Evolutionary conservation across 2,797 vertebrate species (phyloP), one percentile per base, ranked within the genome.

Genomic region (Catostomus latipinnis): DNA sequence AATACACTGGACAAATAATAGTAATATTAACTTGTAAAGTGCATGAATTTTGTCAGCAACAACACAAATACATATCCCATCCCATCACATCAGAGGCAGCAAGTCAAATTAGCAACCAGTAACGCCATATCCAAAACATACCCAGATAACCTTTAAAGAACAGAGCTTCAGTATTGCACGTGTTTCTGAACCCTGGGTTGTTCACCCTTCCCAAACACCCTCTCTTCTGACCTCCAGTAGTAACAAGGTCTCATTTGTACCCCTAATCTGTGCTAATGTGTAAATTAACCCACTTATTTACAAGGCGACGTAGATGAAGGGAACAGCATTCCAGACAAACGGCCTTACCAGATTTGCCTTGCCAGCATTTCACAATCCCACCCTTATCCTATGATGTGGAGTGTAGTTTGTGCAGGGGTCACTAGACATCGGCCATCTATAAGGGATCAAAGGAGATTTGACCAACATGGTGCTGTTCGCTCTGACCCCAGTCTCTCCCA

Each of bases 241-340:
- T 71, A 63, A 67, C 76, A 86, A 81, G 82, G 78, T 81, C 84
- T 83, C 79, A 82, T 81, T 83, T 86, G 85, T 85, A 67, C 57
- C 71, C 57, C 49, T 81, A 79, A 81, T 83, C 79, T 70, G 74
- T 71, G 68, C 73, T 83, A 74, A 85, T 80, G 72, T 80, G 58
- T 34, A 79, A 75, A 0, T 62, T 74, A 82, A 62, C 63, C 56
- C 43, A 49, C n/a, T 70, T 52, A 18, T 79, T 66, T 71, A 46
- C 34, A 60, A 11, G 10, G 50, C 22, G n/a, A 74, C 12, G 6
- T 14, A 69, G 71, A 74, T 62, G 56, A 60, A 62, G 54, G 65
- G 46, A 18, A 72, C 43, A 65, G 45, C 67, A 61, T 75, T 73
- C 46, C 68, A 52, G 50, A 63, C 49, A 2, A 56, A 16, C 63